Conservation (phyloP, 2,797 vertebrate species). For the Poeciliopsis infans region DNA sequence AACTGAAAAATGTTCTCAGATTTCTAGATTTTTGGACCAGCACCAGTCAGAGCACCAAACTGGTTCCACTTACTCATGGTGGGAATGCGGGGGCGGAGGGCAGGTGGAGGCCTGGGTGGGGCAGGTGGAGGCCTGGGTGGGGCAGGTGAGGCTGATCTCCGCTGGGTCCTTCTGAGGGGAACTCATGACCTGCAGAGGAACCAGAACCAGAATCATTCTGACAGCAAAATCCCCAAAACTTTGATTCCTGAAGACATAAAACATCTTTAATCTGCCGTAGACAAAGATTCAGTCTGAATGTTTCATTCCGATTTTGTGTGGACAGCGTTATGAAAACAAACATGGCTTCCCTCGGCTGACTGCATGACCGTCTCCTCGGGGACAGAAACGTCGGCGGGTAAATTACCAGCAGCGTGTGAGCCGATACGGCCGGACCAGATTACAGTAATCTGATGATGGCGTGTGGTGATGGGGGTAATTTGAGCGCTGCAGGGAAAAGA, state of each 20-base stretch:
- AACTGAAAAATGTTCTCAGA: background rate
- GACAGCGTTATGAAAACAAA: background rate
- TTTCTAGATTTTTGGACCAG: background rate
- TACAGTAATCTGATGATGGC: constrained; percentile 62
- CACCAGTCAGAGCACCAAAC: background rate
- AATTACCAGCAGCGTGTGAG: constrained; percentile 7
- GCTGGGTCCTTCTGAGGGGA: constrained; percentile 74
- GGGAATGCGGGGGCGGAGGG: constrained; percentile 56
- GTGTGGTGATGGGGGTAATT: constrained; percentile 63
- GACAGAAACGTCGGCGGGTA: constrained; percentile 6
- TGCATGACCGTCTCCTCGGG: constrained; percentile 17
- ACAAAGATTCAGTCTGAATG: no score
- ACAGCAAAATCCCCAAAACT: background rate
- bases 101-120: constrained; percentile 20
- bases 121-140: constrained; percentile 5
- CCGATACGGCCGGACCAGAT: constrained; percentile 42
- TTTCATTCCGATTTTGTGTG: no score
- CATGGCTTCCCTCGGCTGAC: background rate
- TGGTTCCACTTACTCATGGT: constrained; percentile 81
- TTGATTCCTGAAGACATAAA: background rate
- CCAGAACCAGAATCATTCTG: background rate
- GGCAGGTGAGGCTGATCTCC: constrained; percentile 78
- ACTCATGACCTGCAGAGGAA: constrained; percentile 81
- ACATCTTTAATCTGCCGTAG: background rate
- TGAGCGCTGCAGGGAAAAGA: constrained; percentile 42